phyloP scores from a whole-genome alignment of 1,140 invertebrate genomes.

The Drepana arcuata region DNA sequence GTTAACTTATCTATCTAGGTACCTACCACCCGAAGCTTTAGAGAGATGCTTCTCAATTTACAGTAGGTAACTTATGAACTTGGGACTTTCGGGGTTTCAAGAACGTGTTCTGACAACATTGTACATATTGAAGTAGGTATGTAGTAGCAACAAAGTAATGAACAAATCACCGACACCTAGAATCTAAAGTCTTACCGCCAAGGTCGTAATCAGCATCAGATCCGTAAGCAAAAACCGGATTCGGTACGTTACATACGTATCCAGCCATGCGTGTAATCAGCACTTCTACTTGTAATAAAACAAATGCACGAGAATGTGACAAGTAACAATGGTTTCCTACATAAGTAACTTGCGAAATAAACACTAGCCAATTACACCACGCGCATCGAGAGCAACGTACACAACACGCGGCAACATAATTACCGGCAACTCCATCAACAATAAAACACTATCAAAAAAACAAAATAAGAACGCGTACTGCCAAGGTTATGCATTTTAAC shows the following conservation, averaged over 20 bases:
- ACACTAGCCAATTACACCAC: conserved; percentile 7
- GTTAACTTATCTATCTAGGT: too few relatives aligned
- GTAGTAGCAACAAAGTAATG: too few relatives aligned
- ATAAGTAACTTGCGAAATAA: conserved; percentile 21
- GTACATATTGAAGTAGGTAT: too few relatives aligned
- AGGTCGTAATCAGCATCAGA: conserved; percentile 37
- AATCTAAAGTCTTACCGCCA: conserved; percentile 39
- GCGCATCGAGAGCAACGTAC: conserved; percentile 25
- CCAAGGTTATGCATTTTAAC: conserved; percentile 50
- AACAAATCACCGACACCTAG: too few relatives aligned
- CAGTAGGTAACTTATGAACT: too few relatives aligned
- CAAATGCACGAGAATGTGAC: conserved; percentile 5
- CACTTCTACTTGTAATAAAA: conserved; percentile 27
- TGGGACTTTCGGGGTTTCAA: too few relatives aligned
- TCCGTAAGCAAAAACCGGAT: conserved; percentile 57
- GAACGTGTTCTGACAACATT: too few relatives aligned
- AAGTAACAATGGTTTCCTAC: conserved; percentile 22
- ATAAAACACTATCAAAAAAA: conserved; percentile 38
- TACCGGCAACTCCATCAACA: conserved; percentile 27
- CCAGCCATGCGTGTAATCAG: conserved; percentile 18
- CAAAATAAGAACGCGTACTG: conserved; percentile 14
- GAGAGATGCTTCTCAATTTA: too few relatives aligned
- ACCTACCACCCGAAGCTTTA: too few relatives aligned
- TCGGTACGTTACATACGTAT: conserved; percentile 43
- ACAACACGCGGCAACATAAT: conserved; percentile 31